These are phyloP conservation scores for Epistrophe eligans DNA, from an alignment of 2,888 invertebrate species.

Conservation along the genomic window DNA sequence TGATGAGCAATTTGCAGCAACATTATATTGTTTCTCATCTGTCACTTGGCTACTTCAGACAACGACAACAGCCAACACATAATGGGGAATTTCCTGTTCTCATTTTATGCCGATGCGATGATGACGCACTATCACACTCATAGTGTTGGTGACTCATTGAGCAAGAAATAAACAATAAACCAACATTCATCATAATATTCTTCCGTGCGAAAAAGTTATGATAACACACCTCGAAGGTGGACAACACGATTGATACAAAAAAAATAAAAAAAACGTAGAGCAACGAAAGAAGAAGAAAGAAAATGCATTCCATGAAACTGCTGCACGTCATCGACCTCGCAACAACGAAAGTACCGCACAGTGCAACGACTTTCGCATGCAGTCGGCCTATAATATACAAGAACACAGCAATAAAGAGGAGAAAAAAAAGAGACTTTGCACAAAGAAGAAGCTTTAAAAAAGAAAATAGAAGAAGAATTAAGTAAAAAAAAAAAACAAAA, in stretches of 20 bases:
- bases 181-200: conserved; percentile 31
- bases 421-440: conserved; percentile 58
- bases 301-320: conserved; percentile 66
- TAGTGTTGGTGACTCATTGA: conserved; percentile 46
- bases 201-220: conserved; percentile 34
- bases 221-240: conserved; percentile 55
- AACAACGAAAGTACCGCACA: conserved; percentile 78
- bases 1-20: conserved; percentile 57
- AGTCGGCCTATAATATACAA: conserved; percentile 54
- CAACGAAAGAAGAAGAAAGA: conserved; percentile 21
- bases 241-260: conserved; percentile 31
- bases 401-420: conserved; percentile 38
- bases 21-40: conserved; percentile 50
- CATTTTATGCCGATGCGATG: conserved; percentile 61
- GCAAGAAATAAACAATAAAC: not conserved
- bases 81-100: conserved; percentile 75
- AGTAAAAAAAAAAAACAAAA: conserved; percentile 42
- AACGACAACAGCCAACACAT: conserved; percentile 33
- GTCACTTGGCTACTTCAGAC: conserved; percentile 50
- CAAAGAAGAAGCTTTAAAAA: conserved; percentile 60
- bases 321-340: conserved; percentile 71
- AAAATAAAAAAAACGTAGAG: not conserved
- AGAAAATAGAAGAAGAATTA: conserved; percentile 46
- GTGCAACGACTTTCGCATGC: conserved; percentile 78
- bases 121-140: conserved; percentile 67